Evolutionary conservation across 1,140 invertebrate species (phyloP).

Genomic region (Drosophila melanogaster): DNA sequence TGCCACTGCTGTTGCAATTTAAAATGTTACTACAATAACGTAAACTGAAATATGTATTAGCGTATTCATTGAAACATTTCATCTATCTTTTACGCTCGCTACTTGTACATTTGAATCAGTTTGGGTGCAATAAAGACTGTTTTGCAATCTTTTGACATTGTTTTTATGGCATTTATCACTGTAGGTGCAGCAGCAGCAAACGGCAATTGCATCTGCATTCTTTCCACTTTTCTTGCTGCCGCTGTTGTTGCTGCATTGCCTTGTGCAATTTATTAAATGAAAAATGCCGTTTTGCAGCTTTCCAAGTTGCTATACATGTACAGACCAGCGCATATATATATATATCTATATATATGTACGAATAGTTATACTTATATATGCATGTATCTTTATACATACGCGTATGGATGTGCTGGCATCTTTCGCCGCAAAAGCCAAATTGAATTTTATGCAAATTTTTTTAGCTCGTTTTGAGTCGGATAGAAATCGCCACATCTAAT

Average conservation of each 20-base stretch:
- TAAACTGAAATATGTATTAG: no score
- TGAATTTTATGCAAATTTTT: slow-evolving; percentile 83
- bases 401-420: slow-evolving; percentile 48
- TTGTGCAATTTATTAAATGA: slow-evolving; percentile 83
- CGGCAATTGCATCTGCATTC: slow-evolving; percentile 64
- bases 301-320: slow-evolving; percentile 72
- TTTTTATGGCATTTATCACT: slow-evolving; percentile 39
- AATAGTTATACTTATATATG: slow-evolving; percentile 1
- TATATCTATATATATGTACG: neutral
- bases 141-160: neutral
- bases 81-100: neutral
- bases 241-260: slow-evolving; percentile 66
- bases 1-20: slow-evolving; percentile 1
- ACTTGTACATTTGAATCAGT: neutral
- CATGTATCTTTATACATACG: slow-evolving; percentile 17
- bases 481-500: slow-evolving; percentile 79
- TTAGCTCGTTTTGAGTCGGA: slow-evolving; percentile 60
- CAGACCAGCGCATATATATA: slow-evolving; percentile 12
- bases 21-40: neutral
- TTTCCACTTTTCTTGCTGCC: slow-evolving; percentile 52
- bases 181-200: slow-evolving; percentile 46
- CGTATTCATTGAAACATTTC: no score
- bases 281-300: slow-evolving; percentile 83
- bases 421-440: slow-evolving; percentile 65
- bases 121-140: neutral